phyloP scores from a whole-genome alignment of 2,888 invertebrate genomes.

The Plagodis dolabraria region DNA sequence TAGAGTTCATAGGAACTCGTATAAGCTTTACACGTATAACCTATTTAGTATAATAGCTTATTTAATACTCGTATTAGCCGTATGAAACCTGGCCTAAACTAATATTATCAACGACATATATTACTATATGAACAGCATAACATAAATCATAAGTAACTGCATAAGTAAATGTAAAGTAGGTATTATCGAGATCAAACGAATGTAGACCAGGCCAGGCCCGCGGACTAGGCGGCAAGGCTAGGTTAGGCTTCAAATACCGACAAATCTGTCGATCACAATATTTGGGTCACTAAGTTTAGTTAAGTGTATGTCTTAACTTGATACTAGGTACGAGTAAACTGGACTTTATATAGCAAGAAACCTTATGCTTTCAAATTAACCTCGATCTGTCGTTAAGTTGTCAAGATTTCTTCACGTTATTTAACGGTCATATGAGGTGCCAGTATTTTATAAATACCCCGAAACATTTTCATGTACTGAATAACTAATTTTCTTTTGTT shows the following conservation, averaged over 20 bases:
- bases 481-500: too few species aligned
- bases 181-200: constrained; percentile 45
- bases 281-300: constrained; percentile 38
- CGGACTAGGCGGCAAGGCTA: constrained; percentile 46
- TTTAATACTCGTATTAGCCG: too few species aligned
- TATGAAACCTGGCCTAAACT: constrained; percentile 6
- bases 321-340: constrained; percentile 1
- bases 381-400: too few species aligned
- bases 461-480: too few species aligned
- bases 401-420: too few species aligned
- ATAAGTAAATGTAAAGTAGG: constrained; percentile 21
- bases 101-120: constrained; percentile 13
- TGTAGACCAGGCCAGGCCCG: constrained; percentile 53
- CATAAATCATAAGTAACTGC: constrained; percentile 34
- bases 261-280: constrained; percentile 41
- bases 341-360: too few species aligned
- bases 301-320: too few species aligned
- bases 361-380: too few species aligned
- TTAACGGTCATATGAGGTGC: too few species aligned
- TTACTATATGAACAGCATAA: neutral
- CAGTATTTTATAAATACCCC: too few species aligned
- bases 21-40: too few species aligned
- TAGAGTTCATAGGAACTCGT: too few species aligned
- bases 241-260: constrained; percentile 44
- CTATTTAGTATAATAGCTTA: constrained; percentile 10